Base-by-base conservation (phyloP, 2,888 invertebrate species). In the Dicycla oo region DNA sequence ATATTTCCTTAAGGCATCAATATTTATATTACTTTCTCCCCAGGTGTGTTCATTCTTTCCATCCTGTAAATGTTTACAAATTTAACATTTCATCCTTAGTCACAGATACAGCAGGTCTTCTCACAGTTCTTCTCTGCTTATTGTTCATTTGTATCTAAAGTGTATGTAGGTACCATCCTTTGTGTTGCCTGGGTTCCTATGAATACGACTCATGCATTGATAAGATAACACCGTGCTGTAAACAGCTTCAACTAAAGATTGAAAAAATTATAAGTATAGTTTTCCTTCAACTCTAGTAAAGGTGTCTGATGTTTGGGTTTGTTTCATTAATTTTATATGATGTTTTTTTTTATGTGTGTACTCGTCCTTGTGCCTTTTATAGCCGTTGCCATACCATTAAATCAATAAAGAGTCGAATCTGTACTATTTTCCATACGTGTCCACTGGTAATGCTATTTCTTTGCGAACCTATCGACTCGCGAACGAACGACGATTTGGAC, bases 121-220 rank as follows among this genome's bases (percentile, higher is more conserved):
- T 23, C 7, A 45, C 40, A 30, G 20, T 34, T 66, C n/a, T 51
- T 40, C 15, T 43, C 20, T 40, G n/a, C 30, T 43, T 3, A 20
- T 38, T 49, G n/a, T 30, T 66, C 13, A 65, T 66, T 15, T 43
- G 30, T 53, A 40, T n/a, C 34, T 34, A 1, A 60, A 45, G 23
- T 47, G 20, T 67, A 34, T 26, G 45, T 47, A 58, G 43, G 69
- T 62, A 54, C 26, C 53, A 56, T 71, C 68, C 47, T 78, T 73
- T 78, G 70, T 80, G 64, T 73, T 78, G 73, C 80, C 53, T 82
- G 49, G 30, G 54, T 72, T 54, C 51, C 43, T 65, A 18, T 73
- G 73, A 75, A 77, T 78, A 73, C 57, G 58, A 75, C 69, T 75
- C 73, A 66, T 73, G 47, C 64, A 60, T 75, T 75, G 77, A 75